phyloP scores from a whole-genome alignment of 2,113 vertebrate genomes.

The Platycercus adscitus region DNA sequence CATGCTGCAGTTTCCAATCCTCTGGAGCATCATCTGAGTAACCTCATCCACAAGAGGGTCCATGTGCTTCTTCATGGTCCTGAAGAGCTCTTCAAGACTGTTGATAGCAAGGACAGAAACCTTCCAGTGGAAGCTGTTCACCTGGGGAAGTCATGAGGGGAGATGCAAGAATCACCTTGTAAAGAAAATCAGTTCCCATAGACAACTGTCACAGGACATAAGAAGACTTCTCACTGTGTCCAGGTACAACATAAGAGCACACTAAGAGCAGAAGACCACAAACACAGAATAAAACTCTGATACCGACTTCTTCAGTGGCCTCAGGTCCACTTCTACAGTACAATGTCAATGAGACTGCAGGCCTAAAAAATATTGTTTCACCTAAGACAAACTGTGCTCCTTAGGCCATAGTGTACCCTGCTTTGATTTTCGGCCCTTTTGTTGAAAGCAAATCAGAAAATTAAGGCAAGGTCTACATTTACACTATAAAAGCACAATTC shows the following conservation, averaged over 20 bases:
- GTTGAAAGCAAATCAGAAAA: neutral
- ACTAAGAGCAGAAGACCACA: neutral
- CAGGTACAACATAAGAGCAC: neutral
- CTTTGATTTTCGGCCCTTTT: neutral
- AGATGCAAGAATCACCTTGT: neutral
- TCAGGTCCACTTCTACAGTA: neutral
- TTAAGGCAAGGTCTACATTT: neutral
- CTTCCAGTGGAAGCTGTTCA: conserved; percentile 74
- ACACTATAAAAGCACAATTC: neutral
- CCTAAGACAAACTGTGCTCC: neutral
- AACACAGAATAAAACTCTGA: neutral
- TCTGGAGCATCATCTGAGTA: neutral
- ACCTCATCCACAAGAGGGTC: conserved; percentile 70
- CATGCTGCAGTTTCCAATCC: too few relatives aligned
- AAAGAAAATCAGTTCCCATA: neutral
- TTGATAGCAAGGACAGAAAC: conserved; percentile 68
- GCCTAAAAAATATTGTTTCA: neutral
- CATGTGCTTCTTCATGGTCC: conserved; percentile 69
- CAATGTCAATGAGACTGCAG: neutral
- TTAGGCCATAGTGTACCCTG: neutral
- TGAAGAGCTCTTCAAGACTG: conserved; percentile 67
- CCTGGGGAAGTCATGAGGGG: conserved; percentile 26
- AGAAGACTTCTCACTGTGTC: neutral
- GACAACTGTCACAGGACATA: neutral
- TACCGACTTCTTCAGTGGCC: neutral